Evolutionary conservation across 2,888 invertebrate species (phyloP), one percentile per base, ranked within the genome.

Genomic region (Drosophila engyochracea): DNA sequence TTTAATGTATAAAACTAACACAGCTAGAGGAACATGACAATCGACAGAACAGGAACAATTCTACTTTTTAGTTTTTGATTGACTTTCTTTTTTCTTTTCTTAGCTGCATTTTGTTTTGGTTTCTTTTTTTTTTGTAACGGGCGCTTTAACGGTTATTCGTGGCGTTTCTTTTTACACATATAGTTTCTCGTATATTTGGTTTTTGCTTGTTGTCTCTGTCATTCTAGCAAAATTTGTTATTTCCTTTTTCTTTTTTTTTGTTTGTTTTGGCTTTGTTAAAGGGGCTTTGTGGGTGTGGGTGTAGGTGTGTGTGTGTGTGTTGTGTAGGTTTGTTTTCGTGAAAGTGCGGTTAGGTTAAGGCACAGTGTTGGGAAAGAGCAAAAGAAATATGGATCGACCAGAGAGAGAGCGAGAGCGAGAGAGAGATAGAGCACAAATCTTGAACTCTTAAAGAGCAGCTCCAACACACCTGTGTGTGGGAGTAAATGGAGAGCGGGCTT

Each of bases 1-100:
- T 96, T 96, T 94, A 93, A 94, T 85, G 93, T 93, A 93, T 92
- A 93, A 93, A 93, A 93, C 93, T 93, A 93, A 93, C 92, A 93
- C 93, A 93, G 93, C 93, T 94, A 93, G 90, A 94, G 93, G 93
- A 93, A 93, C 90, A 92, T 93, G 93, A 93, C 93, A 93, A 93
- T 93, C 93, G 93, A 93, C 93, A 93, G 92, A 93, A 93, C 93
- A 93, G 93, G 93, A 93, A 93, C 93, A 92, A 92, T 92, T 93
- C 93, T 93, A 93, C 91, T 87, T 86, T 81, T 75, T 74, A 75
- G 76, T 63, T 76, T 79, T 75, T 78, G 52, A 37, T 55, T 55
- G 28, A 19, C 64, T 80, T 76, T 80, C 39, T 28, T n/a, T 60
- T 62, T 74, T 82, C 63, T 70, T 75, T 78, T 63, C 37, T 70